Conservation (phyloP, 2,797 vertebrate genomes). For the Tragopan temminckii region DNA sequence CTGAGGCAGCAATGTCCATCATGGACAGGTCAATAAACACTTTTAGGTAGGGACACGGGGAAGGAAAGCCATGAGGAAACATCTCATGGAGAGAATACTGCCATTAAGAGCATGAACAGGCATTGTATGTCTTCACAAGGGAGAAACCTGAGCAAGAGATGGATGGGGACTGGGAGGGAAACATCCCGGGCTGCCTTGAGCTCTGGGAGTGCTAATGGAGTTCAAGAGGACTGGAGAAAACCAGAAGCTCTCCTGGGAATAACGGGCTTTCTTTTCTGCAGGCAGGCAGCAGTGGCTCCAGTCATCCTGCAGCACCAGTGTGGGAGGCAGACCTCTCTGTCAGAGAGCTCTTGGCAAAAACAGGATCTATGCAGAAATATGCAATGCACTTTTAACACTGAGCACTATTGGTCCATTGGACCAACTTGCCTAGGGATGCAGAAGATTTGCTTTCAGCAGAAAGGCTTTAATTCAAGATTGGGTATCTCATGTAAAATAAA, state of each 20-base stretch:
- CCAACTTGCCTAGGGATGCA: background rate
- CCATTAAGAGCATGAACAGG: background rate
- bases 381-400: background rate
- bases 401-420: background rate
- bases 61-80: background rate
- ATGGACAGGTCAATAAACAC: background rate
- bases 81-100: background rate
- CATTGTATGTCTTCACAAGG: background rate
- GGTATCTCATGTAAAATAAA: background rate
- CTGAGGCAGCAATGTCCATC: background rate
- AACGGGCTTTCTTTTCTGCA: background rate
- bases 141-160: background rate
- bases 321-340: constrained; percentile 50
- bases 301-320: background rate
- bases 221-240: background rate
- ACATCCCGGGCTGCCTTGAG: background rate
- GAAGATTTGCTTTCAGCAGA: background rate
- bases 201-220: background rate
- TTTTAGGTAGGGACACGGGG: background rate
- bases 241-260: background rate
- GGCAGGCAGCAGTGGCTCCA: background rate
- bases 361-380: constrained; percentile 5
- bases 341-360: background rate
- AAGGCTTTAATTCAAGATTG: background rate
- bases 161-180: background rate